phyloP scores from a whole-genome alignment of 1,140 invertebrate species.

The Euwallacea similis region DNA sequence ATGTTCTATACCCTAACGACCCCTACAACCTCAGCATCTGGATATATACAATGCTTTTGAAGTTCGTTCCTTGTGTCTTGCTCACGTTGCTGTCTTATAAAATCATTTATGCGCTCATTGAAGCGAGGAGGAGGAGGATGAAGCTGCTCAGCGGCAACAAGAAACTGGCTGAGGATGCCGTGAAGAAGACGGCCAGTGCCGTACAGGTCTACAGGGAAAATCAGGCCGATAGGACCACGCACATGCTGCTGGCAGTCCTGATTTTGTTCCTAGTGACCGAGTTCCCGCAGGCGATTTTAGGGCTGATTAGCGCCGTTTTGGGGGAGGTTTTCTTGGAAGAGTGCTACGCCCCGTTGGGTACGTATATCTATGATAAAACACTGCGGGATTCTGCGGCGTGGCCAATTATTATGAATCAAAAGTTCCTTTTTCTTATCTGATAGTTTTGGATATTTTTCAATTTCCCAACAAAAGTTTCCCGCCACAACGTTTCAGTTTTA shows the following conservation, averaged over 20 bases:
- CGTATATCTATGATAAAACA: slow-evolving; percentile 32
- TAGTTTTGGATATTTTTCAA: no score
- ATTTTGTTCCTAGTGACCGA: slow-evolving; percentile 86
- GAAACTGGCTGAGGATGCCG: slow-evolving; percentile 38
- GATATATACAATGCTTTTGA: slow-evolving; percentile 84
- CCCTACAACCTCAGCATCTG: slow-evolving; percentile 71
- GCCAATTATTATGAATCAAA: no score
- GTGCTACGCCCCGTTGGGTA: slow-evolving; percentile 77
- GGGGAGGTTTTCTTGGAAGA: slow-evolving; percentile 72
- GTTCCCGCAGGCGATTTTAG: slow-evolving; percentile 84
- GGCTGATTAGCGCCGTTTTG: slow-evolving; percentile 71
- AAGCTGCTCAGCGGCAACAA: slow-evolving; percentile 57
- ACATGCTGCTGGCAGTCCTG: slow-evolving; percentile 90
- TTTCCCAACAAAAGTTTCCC: no score
- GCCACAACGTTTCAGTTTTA: no score
- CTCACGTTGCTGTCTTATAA: slow-evolving; percentile 78
- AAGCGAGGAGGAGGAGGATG: slow-evolving; percentile 71
- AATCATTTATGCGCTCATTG: slow-evolving; percentile 72
- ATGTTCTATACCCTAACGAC: slow-evolving; percentile 40
- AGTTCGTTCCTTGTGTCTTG: slow-evolving; percentile 80
- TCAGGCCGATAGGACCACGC: slow-evolving; percentile 86
- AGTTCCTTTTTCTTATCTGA: no score
- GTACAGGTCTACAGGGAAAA: slow-evolving; percentile 64
- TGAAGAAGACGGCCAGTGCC: slow-evolving; percentile 39
- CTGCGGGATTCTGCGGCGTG: no score